Evolutionary conservation across 1,140 invertebrate genomes (phyloP).

Genomic region (Pogonus chalceus): DNA sequence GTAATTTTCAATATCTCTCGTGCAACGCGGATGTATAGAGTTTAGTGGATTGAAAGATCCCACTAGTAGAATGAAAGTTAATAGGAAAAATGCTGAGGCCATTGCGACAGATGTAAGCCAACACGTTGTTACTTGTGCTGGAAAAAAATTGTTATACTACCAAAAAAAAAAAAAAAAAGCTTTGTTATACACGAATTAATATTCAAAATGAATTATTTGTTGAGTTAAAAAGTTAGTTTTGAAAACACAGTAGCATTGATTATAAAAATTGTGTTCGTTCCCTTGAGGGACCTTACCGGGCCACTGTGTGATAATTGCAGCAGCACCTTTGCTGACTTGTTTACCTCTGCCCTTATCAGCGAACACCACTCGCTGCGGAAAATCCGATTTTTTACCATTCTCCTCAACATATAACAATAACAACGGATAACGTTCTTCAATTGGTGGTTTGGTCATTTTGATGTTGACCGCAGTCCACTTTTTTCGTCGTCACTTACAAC

Average conservation of each 20-base stretch:
- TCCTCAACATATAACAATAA: conserved; percentile 8
- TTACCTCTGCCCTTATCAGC: conserved; percentile 1
- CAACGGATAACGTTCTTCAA: conserved; percentile 7
- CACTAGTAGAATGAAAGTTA: conserved; percentile 18
- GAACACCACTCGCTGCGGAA: background rate
- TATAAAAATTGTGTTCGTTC: background rate
- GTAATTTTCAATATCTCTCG: conserved; percentile 7
- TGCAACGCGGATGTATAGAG: background rate
- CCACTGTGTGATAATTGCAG: conserved; percentile 25
- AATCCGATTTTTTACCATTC: background rate
- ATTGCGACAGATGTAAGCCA: conserved; percentile 22
- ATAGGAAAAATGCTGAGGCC: conserved; percentile 18
- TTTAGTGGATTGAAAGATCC: conserved; percentile 13
- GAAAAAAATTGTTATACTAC: conserved; percentile 14
- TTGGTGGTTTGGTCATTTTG: background rate
- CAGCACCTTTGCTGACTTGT: conserved; percentile 16
- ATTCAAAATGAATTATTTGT: no score
- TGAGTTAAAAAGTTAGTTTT: no score
- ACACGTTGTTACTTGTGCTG: conserved; percentile 26
- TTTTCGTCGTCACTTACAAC: background rate
- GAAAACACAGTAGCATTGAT: no score
- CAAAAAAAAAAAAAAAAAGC: background rate
- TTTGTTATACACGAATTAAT: no score
- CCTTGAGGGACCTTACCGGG: conserved; percentile 21
- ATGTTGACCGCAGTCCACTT: background rate